Evolutionary conservation across 2,797 vertebrate species (phyloP).

Genomic region (Emys orbicularis): DNA sequence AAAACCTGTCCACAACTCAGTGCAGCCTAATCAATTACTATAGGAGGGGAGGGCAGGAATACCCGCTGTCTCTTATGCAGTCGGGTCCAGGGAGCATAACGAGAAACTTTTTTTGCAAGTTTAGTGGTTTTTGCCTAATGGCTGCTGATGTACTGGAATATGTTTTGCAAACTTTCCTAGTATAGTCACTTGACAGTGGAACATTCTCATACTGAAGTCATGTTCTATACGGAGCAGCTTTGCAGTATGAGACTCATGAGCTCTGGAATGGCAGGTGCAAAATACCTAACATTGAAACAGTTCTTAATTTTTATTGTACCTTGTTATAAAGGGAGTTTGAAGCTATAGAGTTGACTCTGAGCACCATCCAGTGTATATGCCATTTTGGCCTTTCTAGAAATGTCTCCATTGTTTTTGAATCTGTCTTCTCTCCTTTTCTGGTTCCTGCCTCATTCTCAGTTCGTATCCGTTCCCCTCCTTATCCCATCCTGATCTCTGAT

Average conservation of each 20-base stretch:
- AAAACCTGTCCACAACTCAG: background rate
- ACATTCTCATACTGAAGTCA: background rate
- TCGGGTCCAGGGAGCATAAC: background rate
- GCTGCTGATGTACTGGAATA: background rate
- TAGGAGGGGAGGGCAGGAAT: background rate
- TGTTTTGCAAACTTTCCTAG: background rate
- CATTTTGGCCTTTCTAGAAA: constrained; percentile 17
- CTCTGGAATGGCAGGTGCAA: background rate
- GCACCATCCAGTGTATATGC: background rate
- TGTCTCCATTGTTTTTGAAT: background rate
- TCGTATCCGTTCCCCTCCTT: background rate
- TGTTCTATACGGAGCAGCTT: background rate
- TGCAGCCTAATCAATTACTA: background rate
- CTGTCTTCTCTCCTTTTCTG: background rate
- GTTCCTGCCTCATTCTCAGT: background rate
- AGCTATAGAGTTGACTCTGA: background rate
- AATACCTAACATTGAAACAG: background rate
- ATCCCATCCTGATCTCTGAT: background rate
- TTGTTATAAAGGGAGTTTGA: background rate
- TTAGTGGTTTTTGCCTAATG: background rate
- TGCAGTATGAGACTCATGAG: background rate
- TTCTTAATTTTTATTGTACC: background rate
- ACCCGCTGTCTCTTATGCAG: background rate
- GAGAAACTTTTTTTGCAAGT: background rate
- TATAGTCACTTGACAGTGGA: background rate